Conservation (phyloP, 2,888 invertebrate genomes). For the Cephus rjabovi region DNA sequence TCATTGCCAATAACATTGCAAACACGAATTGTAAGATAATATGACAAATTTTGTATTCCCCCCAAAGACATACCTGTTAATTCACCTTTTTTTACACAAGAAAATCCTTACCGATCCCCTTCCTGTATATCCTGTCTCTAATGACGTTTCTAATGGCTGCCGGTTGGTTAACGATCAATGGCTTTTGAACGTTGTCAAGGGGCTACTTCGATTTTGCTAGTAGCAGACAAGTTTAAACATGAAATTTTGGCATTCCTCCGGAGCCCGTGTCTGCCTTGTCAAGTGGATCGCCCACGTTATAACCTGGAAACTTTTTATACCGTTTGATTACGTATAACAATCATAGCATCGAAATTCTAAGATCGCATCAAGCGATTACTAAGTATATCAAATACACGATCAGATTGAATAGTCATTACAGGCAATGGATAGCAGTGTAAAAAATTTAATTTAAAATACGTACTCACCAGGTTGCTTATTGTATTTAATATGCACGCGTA, state of each 20-base stretch:
- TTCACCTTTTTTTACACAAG: not conserved
- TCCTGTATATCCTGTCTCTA: not conserved
- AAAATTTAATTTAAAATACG: no score
- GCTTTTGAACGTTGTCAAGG: not conserved
- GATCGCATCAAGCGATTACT: no score
- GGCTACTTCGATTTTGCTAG: not conserved
- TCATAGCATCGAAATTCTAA: not conserved
- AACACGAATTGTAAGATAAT: not conserved
- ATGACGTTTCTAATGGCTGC: not conserved
- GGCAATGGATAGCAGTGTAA: no score
- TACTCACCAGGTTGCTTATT: not conserved
- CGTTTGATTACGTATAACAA: not conserved
- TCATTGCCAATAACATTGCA: not conserved
- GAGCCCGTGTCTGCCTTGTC: not conserved
- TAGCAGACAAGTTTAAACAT: no score
- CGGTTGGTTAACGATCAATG: not conserved
- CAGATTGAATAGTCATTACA: no score
- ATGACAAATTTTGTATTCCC: not conserved
- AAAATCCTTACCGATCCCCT: not conserved
- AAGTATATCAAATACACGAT: no score
- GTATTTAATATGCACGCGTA: no score
- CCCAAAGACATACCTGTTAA: not conserved
- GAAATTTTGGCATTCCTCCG: no score
- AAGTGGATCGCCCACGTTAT: not conserved
- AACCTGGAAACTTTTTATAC: not conserved